Conservation (phyloP, 2,113 vertebrate species). For the Enhydra lutris region DNA sequence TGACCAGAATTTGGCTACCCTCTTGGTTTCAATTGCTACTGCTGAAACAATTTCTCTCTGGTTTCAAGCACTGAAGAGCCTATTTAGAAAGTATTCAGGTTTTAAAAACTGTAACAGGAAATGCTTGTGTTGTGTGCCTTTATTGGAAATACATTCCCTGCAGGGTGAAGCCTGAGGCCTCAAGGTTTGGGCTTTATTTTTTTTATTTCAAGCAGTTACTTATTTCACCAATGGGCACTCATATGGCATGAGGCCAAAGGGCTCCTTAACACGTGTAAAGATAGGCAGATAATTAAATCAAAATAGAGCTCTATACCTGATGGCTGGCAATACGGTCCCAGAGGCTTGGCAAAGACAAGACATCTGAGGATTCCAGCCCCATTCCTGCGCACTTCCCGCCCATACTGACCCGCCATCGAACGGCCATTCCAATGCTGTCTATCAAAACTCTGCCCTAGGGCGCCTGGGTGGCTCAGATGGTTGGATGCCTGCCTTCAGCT, state of each 20-base stretch:
- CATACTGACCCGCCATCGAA: background rate
- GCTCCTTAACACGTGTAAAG: background rate
- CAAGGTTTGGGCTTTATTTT: background rate
- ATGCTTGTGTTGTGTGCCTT: background rate
- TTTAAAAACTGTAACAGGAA: constrained; percentile 35
- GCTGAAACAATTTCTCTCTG: constrained; percentile 48
- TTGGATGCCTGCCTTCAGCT: no score
- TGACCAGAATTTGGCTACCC: constrained; percentile 26
- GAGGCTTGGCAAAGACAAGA: background rate
- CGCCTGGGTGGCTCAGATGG: no score
- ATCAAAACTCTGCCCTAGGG: background rate
- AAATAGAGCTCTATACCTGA: background rate
- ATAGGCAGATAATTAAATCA: constrained; percentile 14
- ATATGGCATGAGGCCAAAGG: background rate
- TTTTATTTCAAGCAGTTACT: background rate
- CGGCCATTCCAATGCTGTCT: background rate
- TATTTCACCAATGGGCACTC: constrained; percentile 39
- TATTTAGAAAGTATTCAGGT: constrained; percentile 29
- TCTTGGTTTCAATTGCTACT: constrained; percentile 45
- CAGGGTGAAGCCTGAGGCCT: constrained; percentile 20
- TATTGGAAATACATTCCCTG: constrained; percentile 2
- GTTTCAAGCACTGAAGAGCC: constrained; percentile 3
- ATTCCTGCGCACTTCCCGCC: background rate
- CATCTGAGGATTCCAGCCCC: background rate
- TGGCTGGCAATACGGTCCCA: background rate